phyloP scores from a whole-genome alignment of 2,113 vertebrate species.

The Zootoca vivipara region DNA sequence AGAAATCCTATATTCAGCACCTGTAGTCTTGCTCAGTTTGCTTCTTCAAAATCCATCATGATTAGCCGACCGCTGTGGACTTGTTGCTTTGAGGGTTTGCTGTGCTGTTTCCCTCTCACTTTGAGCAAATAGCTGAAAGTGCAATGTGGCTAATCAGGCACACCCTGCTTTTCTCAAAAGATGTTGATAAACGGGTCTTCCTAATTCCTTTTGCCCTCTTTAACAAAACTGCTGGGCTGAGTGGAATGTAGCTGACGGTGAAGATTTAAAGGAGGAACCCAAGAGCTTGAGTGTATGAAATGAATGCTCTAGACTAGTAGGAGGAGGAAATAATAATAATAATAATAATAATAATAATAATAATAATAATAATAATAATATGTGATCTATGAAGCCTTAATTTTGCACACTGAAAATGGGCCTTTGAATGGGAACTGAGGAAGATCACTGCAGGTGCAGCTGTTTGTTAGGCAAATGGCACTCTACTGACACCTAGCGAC shows the following conservation, averaged over 20 bases:
- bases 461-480: not conserved
- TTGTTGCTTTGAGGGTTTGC: conserved; percentile 16
- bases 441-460: not conserved
- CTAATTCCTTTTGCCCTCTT: not conserved
- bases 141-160: conserved; percentile 29
- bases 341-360: too few species aligned
- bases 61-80: conserved; percentile 32
- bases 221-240: not conserved
- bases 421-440: not conserved
- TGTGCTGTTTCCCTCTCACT: conserved; percentile 45
- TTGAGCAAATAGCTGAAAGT: conserved; percentile 9
- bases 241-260: not conserved
- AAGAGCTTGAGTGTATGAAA: not conserved
- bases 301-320: not conserved
- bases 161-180: not conserved
- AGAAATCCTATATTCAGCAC: conserved; percentile 33
- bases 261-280: not conserved
- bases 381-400: not conserved
- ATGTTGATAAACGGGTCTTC: not conserved
- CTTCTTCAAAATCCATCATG: not conserved
- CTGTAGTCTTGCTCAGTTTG: not conserved
- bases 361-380: not conserved
- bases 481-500: not conserved
- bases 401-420: conserved; percentile 1
- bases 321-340: too few species aligned